Conservation (phyloP, 53 echinoderm and acorn worm species). For the Hippasteria phrygiana region DNA sequence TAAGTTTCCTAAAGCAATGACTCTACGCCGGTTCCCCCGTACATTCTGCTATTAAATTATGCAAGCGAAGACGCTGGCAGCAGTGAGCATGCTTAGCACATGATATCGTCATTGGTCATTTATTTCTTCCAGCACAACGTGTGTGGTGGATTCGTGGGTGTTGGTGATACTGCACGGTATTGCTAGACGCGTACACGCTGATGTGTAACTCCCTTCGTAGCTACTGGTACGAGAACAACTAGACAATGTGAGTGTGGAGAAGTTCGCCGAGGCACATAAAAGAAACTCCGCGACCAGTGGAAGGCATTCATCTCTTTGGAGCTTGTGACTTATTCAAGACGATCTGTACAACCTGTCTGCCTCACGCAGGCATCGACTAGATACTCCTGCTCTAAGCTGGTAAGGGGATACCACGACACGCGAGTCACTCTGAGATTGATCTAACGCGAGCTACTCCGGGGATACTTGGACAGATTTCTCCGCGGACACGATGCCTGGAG, state of each 20-base stretch:
- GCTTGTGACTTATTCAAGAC: no score
- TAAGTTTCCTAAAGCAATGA: no score
- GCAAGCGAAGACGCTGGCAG: not conserved
- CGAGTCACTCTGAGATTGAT: not conserved
- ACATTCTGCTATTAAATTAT: not conserved
- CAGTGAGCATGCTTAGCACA: not conserved
- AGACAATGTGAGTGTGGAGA: not conserved
- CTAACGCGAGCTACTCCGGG: not conserved
- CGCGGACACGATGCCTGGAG: constrained; percentile 3
- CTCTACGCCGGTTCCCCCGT: not conserved
- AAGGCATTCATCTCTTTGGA: no score
- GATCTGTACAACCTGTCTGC: no score
- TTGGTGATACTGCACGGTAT: not conserved
- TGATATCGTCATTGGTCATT: not conserved
- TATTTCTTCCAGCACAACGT: not conserved
- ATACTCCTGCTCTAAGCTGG: no score
- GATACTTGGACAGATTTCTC: not conserved
- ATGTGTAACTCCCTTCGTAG: not conserved
- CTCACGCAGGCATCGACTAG: no score
- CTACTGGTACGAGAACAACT: not conserved
- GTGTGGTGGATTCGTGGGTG: constrained; percentile 9
- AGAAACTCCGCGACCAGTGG: no score
- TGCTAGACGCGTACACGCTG: not conserved
- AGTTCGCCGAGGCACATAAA: no score
- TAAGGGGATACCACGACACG: not conserved